Percentiles rank a stretch among this genome's conserved stretches.
Evolutionary conservation across 2,888 invertebrate species (phyloP).

Genomic region (Anagyrus pseudococci): DNA sequence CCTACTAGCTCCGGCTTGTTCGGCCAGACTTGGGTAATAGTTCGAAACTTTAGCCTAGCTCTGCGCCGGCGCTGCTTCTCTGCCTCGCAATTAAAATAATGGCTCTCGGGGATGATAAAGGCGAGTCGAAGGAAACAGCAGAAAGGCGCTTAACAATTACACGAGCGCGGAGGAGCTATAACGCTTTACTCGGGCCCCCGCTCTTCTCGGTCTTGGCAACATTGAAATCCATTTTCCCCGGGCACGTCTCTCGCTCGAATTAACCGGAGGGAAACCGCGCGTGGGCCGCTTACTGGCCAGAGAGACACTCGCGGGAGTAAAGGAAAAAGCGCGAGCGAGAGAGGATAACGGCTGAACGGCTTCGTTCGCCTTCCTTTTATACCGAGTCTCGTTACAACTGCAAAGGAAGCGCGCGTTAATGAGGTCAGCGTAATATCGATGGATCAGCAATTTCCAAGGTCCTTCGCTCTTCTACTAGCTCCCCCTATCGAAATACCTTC

Average conservation of each 20-base stretch:
- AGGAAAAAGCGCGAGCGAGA: background rate
- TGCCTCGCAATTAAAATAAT: slow-evolving; percentile 36
- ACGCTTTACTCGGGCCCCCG: background rate
- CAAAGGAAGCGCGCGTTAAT: slow-evolving; percentile 10
- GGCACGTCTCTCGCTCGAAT: slow-evolving; percentile 15
- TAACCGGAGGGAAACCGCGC: slow-evolving; percentile 11
- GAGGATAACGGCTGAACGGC: background rate
- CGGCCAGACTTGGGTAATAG: slow-evolving; percentile 13
- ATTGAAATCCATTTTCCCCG: background rate
- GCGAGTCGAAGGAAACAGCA: slow-evolving; percentile 22
- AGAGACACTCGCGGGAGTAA: too few relatives aligned
- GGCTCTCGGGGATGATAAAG: slow-evolving; percentile 23
- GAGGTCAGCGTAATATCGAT: slow-evolving; percentile 28
- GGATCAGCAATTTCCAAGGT: slow-evolving; percentile 30
- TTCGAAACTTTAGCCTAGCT: slow-evolving; percentile 14
- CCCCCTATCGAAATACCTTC: background rate
- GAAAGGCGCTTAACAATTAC: slow-evolving; percentile 28
- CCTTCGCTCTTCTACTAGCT: background rate
- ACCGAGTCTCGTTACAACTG: too few relatives aligned
- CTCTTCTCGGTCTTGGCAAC: too few relatives aligned
- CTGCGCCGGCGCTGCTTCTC: background rate
- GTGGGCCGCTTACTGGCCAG: background rate
- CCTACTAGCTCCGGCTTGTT: background rate
- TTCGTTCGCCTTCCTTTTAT: too few relatives aligned
- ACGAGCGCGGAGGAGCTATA: background rate